A percentile compares a stretch with the other conserved stretches of the same genome.
phyloP scores from a whole-genome alignment of 2,888 invertebrate species.

The Matsumyia berberina region DNA sequence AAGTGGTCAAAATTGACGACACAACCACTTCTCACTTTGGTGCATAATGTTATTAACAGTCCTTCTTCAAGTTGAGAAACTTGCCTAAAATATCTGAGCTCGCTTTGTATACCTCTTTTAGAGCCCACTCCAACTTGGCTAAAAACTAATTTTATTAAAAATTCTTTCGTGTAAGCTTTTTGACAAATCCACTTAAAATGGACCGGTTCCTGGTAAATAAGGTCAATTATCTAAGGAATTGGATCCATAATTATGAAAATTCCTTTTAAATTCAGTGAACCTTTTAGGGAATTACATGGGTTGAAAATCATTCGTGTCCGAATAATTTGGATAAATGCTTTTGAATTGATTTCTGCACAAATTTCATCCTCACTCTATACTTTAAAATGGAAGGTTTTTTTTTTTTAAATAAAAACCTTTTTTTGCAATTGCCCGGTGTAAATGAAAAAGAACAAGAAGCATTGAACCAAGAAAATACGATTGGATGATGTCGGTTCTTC shows the following conservation, averaged over 20 bases:
- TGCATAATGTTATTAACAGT: not conserved
- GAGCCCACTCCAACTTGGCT: constrained; percentile 1
- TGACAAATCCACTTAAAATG: not conserved
- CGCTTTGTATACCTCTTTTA: not conserved
- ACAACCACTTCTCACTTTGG: too few relatives aligned
- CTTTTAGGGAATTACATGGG: constrained; percentile 11
- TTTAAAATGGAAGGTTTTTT: too few relatives aligned
- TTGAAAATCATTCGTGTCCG: constrained; percentile 2
- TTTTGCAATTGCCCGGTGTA: too few relatives aligned
- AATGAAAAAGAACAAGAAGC: too few relatives aligned
- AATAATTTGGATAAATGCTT: constrained; percentile 15
- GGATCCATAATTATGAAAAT: not conserved
- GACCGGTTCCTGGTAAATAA: constrained; percentile 1
- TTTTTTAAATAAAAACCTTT: too few relatives aligned
- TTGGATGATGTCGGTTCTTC: too few relatives aligned
- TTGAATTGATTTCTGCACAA: not conserved
- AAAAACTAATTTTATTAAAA: not conserved
- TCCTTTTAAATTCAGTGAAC: constrained; percentile 16
- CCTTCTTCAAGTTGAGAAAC: not conserved
- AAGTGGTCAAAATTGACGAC: too few relatives aligned
- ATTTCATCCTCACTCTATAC: too few relatives aligned
- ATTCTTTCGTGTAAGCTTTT: not conserved
- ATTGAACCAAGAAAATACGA: too few relatives aligned
- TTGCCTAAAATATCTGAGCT: not conserved
- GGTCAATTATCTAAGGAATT: constrained; percentile 3